Evolutionary conservation across 2,888 invertebrate species (phyloP), one percentile per base, ranked within the genome.

Genomic region (Pristionchus maxplancki): DNA sequence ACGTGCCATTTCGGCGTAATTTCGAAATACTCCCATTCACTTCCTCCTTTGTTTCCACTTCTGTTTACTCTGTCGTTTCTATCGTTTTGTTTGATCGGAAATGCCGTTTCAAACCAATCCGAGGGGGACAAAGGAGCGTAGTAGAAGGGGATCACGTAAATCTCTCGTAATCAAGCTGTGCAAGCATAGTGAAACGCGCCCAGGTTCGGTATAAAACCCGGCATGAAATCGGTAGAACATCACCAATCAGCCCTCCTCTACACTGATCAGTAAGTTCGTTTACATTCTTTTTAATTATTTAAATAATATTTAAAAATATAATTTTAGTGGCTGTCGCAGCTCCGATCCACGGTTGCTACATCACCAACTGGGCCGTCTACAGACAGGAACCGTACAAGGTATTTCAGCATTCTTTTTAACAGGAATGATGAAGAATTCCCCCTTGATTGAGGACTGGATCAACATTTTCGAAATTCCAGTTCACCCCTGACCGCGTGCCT

Each of bases 371-470:
- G 85, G 85, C 85, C 6, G 64, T 64, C 40, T 85, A 85, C 31
- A 20, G 85, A 20, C 85, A 40, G n/a, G 85, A 85, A 64, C 85
- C 85, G 15, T 85, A 85, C 64, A 85, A 85, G 64, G 85, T 62
- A 48, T 58, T 58, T 44, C 44, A 9, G 8, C 44, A 44, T 44
- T 44, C 11, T 11, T 44, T 11, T 6, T 11, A 44, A 44, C 44
- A n/a, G n/a, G n/a, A n/a, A n/a, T n/a, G n/a, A n/a, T n/a, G n/a
- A n/a, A n/a, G n/a, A n/a, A n/a, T n/a, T n/a, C n/a, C n/a, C n/a
- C n/a, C n/a, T n/a, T n/a, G n/a, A n/a, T n/a, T n/a, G n/a, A n/a
- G n/a, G n/a, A n/a, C n/a, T n/a, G n/a, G n/a, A n/a, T n/a, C n/a
- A n/a, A n/a, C n/a, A n/a, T n/a, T n/a, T n/a, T n/a, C n/a, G n/a